Base-by-base conservation (phyloP, 2,888 invertebrate species). In the Ochlodes sylvanus region DNA sequence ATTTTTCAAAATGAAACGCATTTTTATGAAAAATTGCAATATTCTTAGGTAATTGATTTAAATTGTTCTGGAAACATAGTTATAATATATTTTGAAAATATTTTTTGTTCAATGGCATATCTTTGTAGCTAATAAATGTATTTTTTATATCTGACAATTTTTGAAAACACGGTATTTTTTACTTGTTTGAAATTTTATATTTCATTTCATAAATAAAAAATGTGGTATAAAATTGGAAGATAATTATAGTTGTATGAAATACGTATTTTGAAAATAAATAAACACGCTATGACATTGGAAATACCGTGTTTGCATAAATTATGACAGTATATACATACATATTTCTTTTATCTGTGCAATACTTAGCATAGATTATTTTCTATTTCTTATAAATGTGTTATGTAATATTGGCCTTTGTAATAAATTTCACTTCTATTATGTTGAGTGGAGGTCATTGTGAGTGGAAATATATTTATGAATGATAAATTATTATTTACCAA, bases 1-100 rank as follows among this genome's bases (percentile, higher is more conserved):
- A 70, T 73, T 69, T 58, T 58, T 65, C 17, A 21, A 56, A 47
- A 50, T 42, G 9, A 52, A 57, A 65, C 10, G 66, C 54, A 76
- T 78, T 79, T 80, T 79, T 79, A 78, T 77, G 52, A 79, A 80
- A 80, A 79, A 79, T 61, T 63, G 57, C 60, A 32, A 15, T 12
- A 42, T 27, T 19, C n/a, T 7, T 58, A 58, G 41, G 57, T 58
- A 19, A 42, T 42, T 42, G 12, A 56, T 56, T 4, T 34, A 42
- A 14, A 27, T 54, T 6, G 27, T 14, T 34, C 34, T 55, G 55
- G 34, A 55, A 34, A 55, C 27, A 54, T 54, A 32, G 54, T 50
- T 50, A 19, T 50, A 50, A 19, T 50, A 50, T 54, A 54, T 54
- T 54, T 54, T 32, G 32, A 56, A 15, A 58, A 61, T 64, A 68